Evolutionary conservation across 2,888 invertebrate species (phyloP), one percentile per base, ranked within the genome.

Genomic region (Oligia fasciuncula): DNA sequence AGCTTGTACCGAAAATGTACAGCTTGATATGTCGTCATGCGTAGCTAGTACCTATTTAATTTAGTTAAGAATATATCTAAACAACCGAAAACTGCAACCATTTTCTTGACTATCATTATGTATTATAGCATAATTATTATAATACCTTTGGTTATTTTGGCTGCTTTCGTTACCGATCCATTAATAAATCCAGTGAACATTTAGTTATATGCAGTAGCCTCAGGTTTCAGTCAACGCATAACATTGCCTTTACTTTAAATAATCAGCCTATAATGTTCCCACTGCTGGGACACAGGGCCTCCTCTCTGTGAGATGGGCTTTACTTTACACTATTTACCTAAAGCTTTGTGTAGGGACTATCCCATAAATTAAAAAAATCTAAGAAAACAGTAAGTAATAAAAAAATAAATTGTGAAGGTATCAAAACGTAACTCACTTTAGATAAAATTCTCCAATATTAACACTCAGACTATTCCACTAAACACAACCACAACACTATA

Each of bases 401-500:
- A 29, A 29, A 29, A 9, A n/a, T 4, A 2, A 51, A 70, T 35
- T 6, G 23, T 6, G 4, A 65, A 35, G 3, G 11, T 40, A 19
- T 60, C 63, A 65, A 40, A 73, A 23, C 4, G 0, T 14, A 5
- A 85, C 85, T 86, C 62, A 85, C 85, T 63, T 76, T 57, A 17
- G 4, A 73, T 68, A 23, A 72, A 80, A 14, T 0, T 40, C 51
- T 60, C 9, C 60, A 46, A 9, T 60, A 29, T 23, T 4, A 65
- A 23, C 23, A 19, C 35, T 76, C 43, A 17, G 11, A 49, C 3
- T 57, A 62, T 40, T 35, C 11, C 75, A 81, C 79, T 40, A 43
- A 74, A 66, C 74, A 79, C 73, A 76, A 40, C 51, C 83, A 85
- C 79, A 78, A 70, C 79, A 86, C 85, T 71, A 80, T 9, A 72